Conservation (phyloP, 92 coral and sea anemone genomes). For the Zoanthus solanderi region DNA sequence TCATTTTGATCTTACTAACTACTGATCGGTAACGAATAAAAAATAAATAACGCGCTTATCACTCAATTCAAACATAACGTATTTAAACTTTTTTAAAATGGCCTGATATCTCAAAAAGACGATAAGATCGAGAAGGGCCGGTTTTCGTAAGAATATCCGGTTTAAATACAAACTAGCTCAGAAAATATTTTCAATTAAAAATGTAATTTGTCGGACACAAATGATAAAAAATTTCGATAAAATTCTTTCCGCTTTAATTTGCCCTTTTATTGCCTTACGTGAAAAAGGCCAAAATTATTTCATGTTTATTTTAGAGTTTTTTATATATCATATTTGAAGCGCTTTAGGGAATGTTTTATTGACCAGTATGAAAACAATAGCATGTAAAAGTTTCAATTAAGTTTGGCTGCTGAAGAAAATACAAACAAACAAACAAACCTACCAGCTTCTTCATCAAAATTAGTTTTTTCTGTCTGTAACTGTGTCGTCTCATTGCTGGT, state of each 20-base stretch:
- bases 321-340: neutral
- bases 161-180: too few relatives aligned
- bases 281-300: too few relatives aligned
- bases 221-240: too few relatives aligned
- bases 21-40: neutral
- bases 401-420: neutral
- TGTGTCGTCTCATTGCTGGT: neutral
- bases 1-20: neutral
- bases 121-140: neutral
- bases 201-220: too few relatives aligned
- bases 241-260: too few relatives aligned
- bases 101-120: neutral
- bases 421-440: neutral
- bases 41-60: neutral
- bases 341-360: neutral
- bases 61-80: neutral
- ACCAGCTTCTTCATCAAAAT: neutral
- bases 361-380: neutral
- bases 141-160: neutral
- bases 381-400: neutral
- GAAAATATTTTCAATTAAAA: too few relatives aligned
- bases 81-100: neutral
- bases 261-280: too few relatives aligned
- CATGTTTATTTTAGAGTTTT: neutral
- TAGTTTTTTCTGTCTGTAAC: neutral